A percentile compares a stretch with the other conserved stretches of the same genome.
Evolutionary conservation across 2,113 vertebrate genomes (phyloP).

Genomic region (Colius striatus): DNA sequence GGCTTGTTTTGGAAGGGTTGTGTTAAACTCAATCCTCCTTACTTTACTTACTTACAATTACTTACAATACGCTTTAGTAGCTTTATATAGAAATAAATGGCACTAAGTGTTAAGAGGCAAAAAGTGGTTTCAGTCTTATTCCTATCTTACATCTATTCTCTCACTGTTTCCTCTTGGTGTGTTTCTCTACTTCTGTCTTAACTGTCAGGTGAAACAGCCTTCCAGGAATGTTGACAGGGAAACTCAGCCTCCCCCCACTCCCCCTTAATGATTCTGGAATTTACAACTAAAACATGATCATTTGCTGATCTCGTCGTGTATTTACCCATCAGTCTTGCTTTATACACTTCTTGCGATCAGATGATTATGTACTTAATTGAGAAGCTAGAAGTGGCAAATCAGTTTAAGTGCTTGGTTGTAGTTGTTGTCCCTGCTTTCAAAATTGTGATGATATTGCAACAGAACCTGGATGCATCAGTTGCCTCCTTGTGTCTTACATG

Average conservation of each 20-base stretch:
- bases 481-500: neutral
- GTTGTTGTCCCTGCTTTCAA: neutral
- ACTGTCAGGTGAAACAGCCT: neutral
- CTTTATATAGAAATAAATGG: neutral
- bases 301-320: neutral
- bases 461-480: neutral
- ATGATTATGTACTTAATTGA: neutral
- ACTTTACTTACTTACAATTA: too few species aligned
- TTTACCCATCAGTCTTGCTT: neutral
- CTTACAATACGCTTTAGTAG: neutral
- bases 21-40: neutral
- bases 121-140: neutral
- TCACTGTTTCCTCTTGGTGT: neutral
- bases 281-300: neutral
- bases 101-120: neutral
- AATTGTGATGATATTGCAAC: neutral
- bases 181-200: neutral
- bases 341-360: neutral
- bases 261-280: neutral
- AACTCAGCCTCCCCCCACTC: neutral
- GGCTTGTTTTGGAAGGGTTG: neutral
- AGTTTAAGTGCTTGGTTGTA: neutral
- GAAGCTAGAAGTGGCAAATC: neutral
- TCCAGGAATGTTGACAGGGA: neutral
- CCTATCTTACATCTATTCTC: neutral